Base-by-base conservation (phyloP, 2,888 invertebrate species). In the Thecophora atra region DNA sequence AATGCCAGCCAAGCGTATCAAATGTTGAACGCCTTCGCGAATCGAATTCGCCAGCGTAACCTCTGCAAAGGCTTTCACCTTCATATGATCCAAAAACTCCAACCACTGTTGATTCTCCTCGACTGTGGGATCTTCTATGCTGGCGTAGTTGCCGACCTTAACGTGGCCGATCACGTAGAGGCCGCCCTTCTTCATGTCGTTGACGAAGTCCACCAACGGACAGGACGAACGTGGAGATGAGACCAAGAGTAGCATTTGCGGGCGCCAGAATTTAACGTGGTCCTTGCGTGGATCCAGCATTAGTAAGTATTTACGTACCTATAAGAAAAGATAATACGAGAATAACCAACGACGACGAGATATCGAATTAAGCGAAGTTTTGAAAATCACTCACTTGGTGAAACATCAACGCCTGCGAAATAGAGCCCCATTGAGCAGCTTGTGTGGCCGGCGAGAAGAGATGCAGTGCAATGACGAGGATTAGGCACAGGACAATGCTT, bases 201-300 rank as follows among this genome's bases (percentile, higher is more conserved):
- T 99, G 17, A 98, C 95, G 86, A 99, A 99, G 87, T 97, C 94
- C 51, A 99, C 97, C 58, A 99, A 89, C 0, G 98, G 96, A 81
- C 96, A 95, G 15, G 93, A 90, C 8, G 96, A 93, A 13, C 98
- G 89, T 0, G 99, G 99, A 73, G 96, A 96, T 0, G 96, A 91
- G 0, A 99, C 94, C 86, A 99, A 89, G 2, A 99, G 88, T 71
- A 99, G 87, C 88, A 99, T 94, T 89, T 99, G 99, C 0, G 99
- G 99, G 2, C 99, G 89, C 99, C 99, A 99, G 87, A 97, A 99
- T 88, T 99, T 99, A 2, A 99, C 98, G 87, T 99, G 99, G 83
- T 98, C 96, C 77, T 99, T 98, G 0, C 99, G 91, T 0, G 95
- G 94, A 87, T 99, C 99, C 84, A 99, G 87, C 86, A 99, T 91